A percentile compares a stretch with the other conserved stretches of the same genome.
phyloP scores from a whole-genome alignment of 1,140 invertebrate genomes.

The Euura lappo region DNA sequence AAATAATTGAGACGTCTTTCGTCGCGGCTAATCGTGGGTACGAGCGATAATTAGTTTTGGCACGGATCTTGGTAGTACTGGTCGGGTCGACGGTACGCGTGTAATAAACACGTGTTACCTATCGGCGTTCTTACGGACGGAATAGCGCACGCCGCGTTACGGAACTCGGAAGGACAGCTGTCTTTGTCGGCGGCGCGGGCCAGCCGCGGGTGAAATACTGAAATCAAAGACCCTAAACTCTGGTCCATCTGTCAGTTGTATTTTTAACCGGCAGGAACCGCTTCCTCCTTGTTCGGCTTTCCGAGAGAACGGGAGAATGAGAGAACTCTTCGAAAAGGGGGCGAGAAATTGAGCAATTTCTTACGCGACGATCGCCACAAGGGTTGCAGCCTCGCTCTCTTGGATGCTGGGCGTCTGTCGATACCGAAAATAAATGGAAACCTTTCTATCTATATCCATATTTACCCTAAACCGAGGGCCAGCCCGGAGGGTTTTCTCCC shows the following conservation, averaged over 20 bases:
- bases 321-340: not conserved
- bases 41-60: too few relatives aligned
- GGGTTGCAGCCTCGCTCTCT: not conserved
- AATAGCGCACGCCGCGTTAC: too few relatives aligned
- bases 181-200: not conserved
- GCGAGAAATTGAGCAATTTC: not conserved
- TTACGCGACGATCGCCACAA: not conserved
- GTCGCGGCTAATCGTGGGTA: too few relatives aligned
- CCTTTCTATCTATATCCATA: slow-evolving; percentile 3
- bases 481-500: too few relatives aligned
- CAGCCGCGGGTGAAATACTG: not conserved
- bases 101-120: too few relatives aligned
- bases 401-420: not conserved
- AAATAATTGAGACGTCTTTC: too few relatives aligned
- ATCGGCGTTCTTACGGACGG: too few relatives aligned
- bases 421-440: slow-evolving; percentile 3
- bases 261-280: not conserved
- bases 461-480: not conserved
- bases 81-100: too few relatives aligned
- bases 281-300: not conserved
- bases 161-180: not conserved
- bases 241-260: not conserved
- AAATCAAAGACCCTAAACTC: not conserved
- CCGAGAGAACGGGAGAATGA: too few relatives aligned
- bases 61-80: too few relatives aligned